phyloP scores from a whole-genome alignment of 1,140 invertebrate species.

The Octopus sinensis region DNA sequence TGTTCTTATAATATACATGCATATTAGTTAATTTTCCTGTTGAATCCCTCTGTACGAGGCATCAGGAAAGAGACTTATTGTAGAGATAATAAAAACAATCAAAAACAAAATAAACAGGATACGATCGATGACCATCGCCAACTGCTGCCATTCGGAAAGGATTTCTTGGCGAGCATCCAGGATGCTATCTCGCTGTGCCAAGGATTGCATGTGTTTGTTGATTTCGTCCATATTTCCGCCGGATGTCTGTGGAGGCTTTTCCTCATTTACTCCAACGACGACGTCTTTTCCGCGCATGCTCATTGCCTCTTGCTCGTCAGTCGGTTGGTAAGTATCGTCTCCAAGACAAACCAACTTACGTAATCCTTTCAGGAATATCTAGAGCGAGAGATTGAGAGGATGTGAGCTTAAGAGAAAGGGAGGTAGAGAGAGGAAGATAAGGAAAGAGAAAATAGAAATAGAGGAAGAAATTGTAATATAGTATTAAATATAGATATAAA shows the following conservation, averaged over 20 bases:
- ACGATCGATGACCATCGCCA: conserved; percentile 44
- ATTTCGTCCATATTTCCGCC: conserved; percentile 40
- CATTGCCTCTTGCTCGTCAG: conserved; percentile 38
- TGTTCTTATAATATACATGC: no score
- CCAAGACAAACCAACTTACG: conserved; percentile 40
- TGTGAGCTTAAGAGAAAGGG: no score
- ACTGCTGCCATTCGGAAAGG: conserved; percentile 45
- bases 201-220: conserved; percentile 31
- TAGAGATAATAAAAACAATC: conserved; percentile 38
- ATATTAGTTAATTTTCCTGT: no score
- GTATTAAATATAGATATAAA: no score
- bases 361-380: conserved; percentile 41
- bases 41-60: no score
- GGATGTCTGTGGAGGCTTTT: conserved; percentile 20
- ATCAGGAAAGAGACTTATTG: conserved; percentile 33
- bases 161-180: conserved; percentile 35
- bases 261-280: not conserved
- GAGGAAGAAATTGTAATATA: no score
- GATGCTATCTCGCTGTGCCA: conserved; percentile 29
- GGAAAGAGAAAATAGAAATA: not conserved
- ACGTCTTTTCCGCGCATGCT: conserved; percentile 39
- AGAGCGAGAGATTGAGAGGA: not conserved
- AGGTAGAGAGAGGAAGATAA: no score
- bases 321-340: conserved; percentile 39
- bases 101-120: conserved; percentile 40